phyloP scores from a whole-genome alignment of 1,140 invertebrate species.

The Caerostris extrusa region DNA sequence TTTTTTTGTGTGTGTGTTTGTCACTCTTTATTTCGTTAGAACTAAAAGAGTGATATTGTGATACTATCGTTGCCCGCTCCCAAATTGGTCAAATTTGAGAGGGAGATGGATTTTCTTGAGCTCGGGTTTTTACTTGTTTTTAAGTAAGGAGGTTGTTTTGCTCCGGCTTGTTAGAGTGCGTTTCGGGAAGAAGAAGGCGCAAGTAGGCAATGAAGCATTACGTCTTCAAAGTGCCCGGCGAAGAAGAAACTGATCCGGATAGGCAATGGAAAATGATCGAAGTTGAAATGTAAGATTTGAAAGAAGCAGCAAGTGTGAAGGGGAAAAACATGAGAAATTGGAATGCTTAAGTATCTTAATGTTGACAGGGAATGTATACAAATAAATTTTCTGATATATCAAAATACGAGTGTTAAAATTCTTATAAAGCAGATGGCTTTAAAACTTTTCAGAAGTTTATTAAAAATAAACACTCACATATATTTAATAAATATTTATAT shows the following conservation, averaged over 20 bases:
- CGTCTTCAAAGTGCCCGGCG: background rate
- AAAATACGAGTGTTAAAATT: too few species aligned
- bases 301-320: background rate
- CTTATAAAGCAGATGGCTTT: too few species aligned
- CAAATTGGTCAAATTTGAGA: conserved; percentile 64
- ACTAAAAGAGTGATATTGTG: background rate
- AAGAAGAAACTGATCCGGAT: conserved; percentile 22
- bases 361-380: background rate
- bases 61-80: conserved; percentile 22
- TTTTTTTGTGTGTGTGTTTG: background rate
- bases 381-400: too few species aligned
- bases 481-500: too few species aligned
- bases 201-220: conserved; percentile 22
- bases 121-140: background rate
- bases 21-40: conserved; percentile 29
- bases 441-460: too few species aligned
- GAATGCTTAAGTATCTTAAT: background rate
- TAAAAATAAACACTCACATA: too few species aligned
- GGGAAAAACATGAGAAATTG: background rate
- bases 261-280: conserved; percentile 32
- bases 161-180: conserved; percentile 2
- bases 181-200: background rate
- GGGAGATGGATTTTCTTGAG: background rate
- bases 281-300: background rate
- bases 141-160: background rate